A percentile compares a stretch with the other conserved stretches of the same genome.
phyloP scores from a whole-genome alignment of 2,888 invertebrate genomes.

The Julus scandinavius region DNA sequence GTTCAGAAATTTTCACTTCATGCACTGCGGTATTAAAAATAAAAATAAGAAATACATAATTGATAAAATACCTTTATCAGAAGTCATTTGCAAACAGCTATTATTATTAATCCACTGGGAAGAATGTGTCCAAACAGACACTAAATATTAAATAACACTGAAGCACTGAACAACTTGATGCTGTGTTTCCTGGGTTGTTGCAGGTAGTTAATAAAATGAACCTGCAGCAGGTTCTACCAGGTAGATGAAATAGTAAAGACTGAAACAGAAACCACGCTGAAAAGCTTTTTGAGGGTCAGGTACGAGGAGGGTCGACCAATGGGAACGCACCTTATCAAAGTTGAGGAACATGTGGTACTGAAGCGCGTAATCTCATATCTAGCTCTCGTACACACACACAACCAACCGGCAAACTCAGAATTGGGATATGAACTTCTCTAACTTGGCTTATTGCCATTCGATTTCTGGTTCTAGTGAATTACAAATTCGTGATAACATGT shows the following conservation, averaged over 20 bases:
- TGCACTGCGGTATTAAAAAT: neutral
- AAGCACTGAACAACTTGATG: neutral
- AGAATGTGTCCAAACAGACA: neutral
- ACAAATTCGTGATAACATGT: neutral
- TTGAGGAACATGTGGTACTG: neutral
- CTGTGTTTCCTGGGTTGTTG: neutral
- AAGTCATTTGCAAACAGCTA: neutral
- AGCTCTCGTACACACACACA: neutral
- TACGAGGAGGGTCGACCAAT: neutral
- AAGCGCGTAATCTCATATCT: neutral
- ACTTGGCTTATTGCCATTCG: neutral
- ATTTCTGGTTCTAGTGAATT: neutral
- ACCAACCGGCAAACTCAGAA: neutral
- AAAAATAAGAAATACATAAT: no score
- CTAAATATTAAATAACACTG: neutral
- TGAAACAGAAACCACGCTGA: neutral
- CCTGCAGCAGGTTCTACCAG: neutral
- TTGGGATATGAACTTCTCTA: neutral
- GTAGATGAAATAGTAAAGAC: neutral
- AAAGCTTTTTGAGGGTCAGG: slow-evolving; percentile 17
- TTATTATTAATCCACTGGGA: neutral
- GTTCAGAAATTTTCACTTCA: no score
- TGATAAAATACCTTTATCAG: neutral
- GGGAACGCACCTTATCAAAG: neutral
- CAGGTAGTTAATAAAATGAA: neutral